These are phyloP conservation scores for Scyliorhinus canicula DNA, from an alignment of 2,797 vertebrate species.

Conservation along the genomic window DNA sequence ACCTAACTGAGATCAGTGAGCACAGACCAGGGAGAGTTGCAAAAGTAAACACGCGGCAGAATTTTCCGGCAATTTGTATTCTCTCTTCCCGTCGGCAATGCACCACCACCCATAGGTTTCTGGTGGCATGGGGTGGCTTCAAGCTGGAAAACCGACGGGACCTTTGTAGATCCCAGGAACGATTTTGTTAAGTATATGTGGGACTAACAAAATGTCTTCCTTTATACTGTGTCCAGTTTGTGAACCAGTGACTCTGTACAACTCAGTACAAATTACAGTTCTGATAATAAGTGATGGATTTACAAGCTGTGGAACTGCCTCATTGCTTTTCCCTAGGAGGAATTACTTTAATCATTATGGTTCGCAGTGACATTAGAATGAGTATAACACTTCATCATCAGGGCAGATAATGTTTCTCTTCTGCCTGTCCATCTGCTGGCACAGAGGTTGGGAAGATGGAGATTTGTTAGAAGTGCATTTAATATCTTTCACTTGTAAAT, in stretches of 20 bases:
- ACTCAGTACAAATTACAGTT: not conserved
- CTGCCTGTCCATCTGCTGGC: not conserved
- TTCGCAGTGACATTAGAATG: not conserved
- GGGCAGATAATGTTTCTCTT: constrained; percentile 3
- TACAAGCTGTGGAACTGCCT: not conserved
- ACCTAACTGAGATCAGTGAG: not conserved
- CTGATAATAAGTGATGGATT: not conserved
- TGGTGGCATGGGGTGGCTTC: too few relatives aligned
- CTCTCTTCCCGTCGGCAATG: too few relatives aligned
- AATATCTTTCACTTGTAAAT: not conserved
- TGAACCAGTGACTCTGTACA: not conserved
- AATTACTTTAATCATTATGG: constrained; percentile 15
- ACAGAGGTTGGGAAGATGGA: not conserved
- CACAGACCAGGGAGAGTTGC: not conserved
- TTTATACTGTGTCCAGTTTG: not conserved
- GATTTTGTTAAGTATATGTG: not conserved
- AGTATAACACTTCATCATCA: not conserved
- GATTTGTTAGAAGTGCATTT: constrained; percentile 20
- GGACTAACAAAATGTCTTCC: not conserved
- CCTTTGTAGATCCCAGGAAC: not conserved
- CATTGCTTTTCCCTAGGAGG: not conserved
- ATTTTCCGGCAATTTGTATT: too few relatives aligned
- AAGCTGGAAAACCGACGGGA: too few relatives aligned
- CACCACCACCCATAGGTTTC: too few relatives aligned
- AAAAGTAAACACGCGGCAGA: not conserved